These are phyloP conservation scores for Nibea albiflora DNA, from an alignment of 2,113 vertebrate genomes.

Conservation along the genomic window DNA sequence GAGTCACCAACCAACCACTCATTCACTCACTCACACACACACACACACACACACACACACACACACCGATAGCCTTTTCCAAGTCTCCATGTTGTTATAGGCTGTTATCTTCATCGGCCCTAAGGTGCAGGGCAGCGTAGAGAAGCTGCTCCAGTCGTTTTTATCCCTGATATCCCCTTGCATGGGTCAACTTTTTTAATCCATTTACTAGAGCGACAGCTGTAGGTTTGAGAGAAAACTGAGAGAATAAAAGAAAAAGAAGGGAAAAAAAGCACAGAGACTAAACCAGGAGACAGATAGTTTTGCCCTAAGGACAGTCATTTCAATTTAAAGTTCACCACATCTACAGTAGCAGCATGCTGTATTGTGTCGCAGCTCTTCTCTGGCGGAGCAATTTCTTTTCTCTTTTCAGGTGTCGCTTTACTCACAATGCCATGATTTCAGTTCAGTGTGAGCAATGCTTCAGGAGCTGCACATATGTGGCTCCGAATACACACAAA, in stretches of 20 bases:
- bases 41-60: conserved; percentile 14
- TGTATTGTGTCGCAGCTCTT: conserved; percentile 32
- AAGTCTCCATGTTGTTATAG: conserved; percentile 47
- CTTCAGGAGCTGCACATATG: neutral
- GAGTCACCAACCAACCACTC: conserved; percentile 43
- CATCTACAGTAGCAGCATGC: conserved; percentile 9
- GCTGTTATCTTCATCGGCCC: conserved; percentile 69
- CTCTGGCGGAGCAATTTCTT: neutral
- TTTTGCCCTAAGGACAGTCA: conserved; percentile 57
- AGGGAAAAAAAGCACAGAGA: conserved; percentile 22
- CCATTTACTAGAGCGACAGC: conserved; percentile 28
- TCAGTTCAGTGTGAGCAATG: conserved; percentile 15
- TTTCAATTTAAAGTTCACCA: conserved; percentile 62
- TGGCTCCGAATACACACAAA: neutral
- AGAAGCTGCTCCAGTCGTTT: conserved; percentile 39
- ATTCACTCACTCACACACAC: conserved; percentile 1
- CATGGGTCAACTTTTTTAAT: conserved; percentile 52
- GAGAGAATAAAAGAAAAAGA: conserved; percentile 34
- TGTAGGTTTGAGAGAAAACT: conserved; percentile 41
- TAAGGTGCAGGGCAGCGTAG: conserved; percentile 35
- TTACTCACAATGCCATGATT: neutral
- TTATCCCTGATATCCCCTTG: conserved; percentile 32
- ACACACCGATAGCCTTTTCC: conserved; percentile 5
- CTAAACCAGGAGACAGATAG: conserved; percentile 39
- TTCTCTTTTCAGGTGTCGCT: conserved; percentile 20